phyloP scores from a whole-genome alignment of 1,140 invertebrate species.

The Drosophila azteca region DNA sequence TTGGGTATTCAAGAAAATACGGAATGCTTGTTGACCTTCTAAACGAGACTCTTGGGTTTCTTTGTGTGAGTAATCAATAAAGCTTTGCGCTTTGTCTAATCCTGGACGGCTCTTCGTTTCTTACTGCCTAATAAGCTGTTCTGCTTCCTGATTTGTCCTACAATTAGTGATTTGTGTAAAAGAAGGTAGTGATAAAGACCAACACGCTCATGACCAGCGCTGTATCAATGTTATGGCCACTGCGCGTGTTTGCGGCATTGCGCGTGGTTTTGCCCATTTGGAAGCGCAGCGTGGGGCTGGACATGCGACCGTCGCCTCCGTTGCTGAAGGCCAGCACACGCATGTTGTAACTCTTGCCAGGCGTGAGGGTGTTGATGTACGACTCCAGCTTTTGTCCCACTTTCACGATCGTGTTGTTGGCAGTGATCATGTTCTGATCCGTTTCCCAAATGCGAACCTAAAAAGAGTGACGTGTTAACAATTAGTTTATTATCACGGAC shows the following conservation, averaged over 20 bases:
- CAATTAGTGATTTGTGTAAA: slow-evolving; percentile 57
- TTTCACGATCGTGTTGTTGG: slow-evolving; percentile 92
- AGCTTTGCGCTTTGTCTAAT: slow-evolving; percentile 58
- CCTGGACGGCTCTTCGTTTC: slow-evolving; percentile 44
- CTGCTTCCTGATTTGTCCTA: slow-evolving; percentile 24
- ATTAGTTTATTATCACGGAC: not conserved
- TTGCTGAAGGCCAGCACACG: slow-evolving; percentile 96
- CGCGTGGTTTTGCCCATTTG: slow-evolving; percentile 89
- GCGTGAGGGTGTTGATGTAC: slow-evolving; percentile 90
- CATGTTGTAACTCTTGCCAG: slow-evolving; percentile 94
- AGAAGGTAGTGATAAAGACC: slow-evolving; percentile 62
- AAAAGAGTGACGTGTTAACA: not conserved
- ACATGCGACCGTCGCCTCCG: slow-evolving; percentile 98
- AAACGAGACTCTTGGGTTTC: slow-evolving; percentile 61
- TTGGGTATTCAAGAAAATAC: slow-evolving; percentile 37
- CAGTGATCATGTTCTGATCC: slow-evolving; percentile 95
- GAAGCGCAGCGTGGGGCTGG: slow-evolving; percentile 94
- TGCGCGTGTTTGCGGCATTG: slow-evolving; percentile 65
- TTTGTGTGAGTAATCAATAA: slow-evolving; percentile 20
- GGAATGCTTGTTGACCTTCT: slow-evolving; percentile 59
- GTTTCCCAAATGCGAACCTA: slow-evolving; percentile 94
- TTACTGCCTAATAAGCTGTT: slow-evolving; percentile 30
- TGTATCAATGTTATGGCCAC: slow-evolving; percentile 70
- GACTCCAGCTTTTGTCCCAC: slow-evolving; percentile 91
- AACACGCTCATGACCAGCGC: slow-evolving; percentile 62